These are phyloP conservation scores for Amyelois transitella DNA, from an alignment of 1,140 invertebrate genomes.

Conservation along the genomic window DNA sequence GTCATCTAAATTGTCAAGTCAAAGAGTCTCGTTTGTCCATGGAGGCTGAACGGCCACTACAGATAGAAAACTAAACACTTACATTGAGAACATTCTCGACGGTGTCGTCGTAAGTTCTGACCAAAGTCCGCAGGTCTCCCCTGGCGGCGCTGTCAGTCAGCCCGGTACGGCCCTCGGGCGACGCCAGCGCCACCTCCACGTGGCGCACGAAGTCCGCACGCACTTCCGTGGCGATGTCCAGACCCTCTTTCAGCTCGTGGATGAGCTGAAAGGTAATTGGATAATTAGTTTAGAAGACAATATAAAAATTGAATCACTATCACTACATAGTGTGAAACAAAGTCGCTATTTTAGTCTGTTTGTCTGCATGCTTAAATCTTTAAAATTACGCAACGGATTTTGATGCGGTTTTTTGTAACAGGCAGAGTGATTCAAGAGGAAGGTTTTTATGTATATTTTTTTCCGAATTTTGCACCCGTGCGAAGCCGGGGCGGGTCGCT, in stretches of 20 bases:
- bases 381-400: too few relatives aligned
- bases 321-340: too few relatives aligned
- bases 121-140: slow-evolving; percentile 74
- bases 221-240: slow-evolving; percentile 85
- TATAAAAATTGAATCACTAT: too few relatives aligned
- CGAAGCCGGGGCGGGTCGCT: too few relatives aligned
- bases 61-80: neutral
- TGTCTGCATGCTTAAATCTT: too few relatives aligned
- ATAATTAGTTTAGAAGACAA: neutral
- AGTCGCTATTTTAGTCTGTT: too few relatives aligned
- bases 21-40: too few relatives aligned
- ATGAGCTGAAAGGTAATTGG: slow-evolving; percentile 78
- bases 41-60: neutral
- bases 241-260: slow-evolving; percentile 89
- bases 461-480: too few relatives aligned
- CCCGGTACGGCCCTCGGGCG: slow-evolving; percentile 40
- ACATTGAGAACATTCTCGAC: slow-evolving; percentile 83
- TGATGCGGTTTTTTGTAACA: too few relatives aligned
- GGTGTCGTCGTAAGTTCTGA: slow-evolving; percentile 85
- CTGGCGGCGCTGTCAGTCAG: slow-evolving; percentile 54
- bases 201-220: slow-evolving; percentile 83
- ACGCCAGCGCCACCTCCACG: slow-evolving; percentile 79
- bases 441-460: too few relatives aligned
- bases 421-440: too few relatives aligned
- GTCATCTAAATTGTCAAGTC: too few relatives aligned